Base-by-base conservation (phyloP, 2,113 vertebrate genomes). In the Trematomus loennbergii region DNA sequence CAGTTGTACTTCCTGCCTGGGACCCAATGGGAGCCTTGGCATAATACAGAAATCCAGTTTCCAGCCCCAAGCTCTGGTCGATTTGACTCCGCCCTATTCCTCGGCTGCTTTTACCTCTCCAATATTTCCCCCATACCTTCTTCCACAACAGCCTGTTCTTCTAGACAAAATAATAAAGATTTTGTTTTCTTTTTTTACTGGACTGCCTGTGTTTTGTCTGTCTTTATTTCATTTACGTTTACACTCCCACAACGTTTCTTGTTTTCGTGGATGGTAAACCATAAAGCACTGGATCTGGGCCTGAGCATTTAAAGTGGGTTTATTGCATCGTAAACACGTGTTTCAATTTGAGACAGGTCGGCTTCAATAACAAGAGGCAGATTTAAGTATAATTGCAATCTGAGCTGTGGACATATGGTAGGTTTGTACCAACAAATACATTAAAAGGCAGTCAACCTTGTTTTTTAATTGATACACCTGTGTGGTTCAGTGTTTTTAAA, bases 1-100 rank as follows among this genome's bases (percentile, higher is more conserved):
- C 97, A 0, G 69, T 96, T 3, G 90, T 97, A 72, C 95, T 99
- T 90, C 98, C 97, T 9, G 98, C 98, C 17, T 99, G 98, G 98
- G 98, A 99, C 88, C 98, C 98, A 33, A 99, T 99, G 98, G 98
- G 98, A 75, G 93, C 98, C 33, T 87, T 99, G 82, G 98, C 98
- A 25, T 95, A 97, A 91, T 53, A 61, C 29, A 58, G 75, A 82
- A 86, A 83, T 63, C 75, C 72, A 69, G 75, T 67, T 86, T 83
- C 81, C 72, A 77, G 68, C 78, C 88, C 70, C 61, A 75, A 70
- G 73, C 88, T 84, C 80, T 74, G 80, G 82, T 91, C 88, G 87
- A 20, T 89, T 90, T 88, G 78, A 92, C 89, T 91, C 87, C 48
- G 54, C 81, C 87, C 83, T 84, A 53, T 75, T 80, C 66, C 62